Percentiles rank a stretch among this genome's conserved stretches.
Conservation (phyloP, 2,888 invertebrate species). For the Amblyteles armatorius region DNA sequence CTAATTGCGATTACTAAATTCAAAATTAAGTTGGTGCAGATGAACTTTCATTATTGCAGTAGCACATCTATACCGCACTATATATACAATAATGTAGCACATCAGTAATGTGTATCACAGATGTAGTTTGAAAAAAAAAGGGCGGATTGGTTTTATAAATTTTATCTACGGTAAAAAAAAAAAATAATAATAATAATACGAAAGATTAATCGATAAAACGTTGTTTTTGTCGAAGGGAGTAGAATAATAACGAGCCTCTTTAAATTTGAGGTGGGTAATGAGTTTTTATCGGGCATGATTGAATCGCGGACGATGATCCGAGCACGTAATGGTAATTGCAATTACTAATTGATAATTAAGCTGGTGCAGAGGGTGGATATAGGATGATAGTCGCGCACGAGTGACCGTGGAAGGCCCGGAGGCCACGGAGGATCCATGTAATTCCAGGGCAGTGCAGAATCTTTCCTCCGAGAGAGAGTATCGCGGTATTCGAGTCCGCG, state of each 20-base stretch:
- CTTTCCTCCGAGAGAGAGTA: slow-evolving; percentile 44
- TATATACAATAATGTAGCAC: too few species aligned
- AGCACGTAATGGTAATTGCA: slow-evolving; percentile 60
- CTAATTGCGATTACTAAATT: slow-evolving; percentile 57
- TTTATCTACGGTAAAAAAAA: too few species aligned
- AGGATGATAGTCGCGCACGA: slow-evolving; percentile 54
- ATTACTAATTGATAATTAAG: slow-evolving; percentile 61
- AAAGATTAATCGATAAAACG: background rate
- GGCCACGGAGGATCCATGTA: slow-evolving; percentile 51
- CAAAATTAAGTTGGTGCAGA: slow-evolving; percentile 44
- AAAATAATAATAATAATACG: background rate
- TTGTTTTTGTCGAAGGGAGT: background rate
- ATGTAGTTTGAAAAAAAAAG: too few species aligned
- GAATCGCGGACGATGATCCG: slow-evolving; percentile 37
- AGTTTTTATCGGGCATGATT: slow-evolving; percentile 17
- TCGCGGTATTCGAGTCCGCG: slow-evolving; percentile 41
- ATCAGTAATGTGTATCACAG: too few species aligned
- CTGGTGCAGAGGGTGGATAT: slow-evolving; percentile 20
- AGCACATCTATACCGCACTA: too few species aligned
- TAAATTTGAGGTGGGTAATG: slow-evolving; percentile 3
- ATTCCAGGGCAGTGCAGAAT: slow-evolving; percentile 37
- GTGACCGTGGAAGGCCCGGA: slow-evolving; percentile 30
- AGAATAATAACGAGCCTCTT: background rate
- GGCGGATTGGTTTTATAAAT: too few species aligned
- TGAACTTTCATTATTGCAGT: too few species aligned